Evolutionary conservation across 2,113 vertebrate species (phyloP), one percentile per base, ranked within the genome.

Genomic region (Sebastes schlegelii): DNA sequence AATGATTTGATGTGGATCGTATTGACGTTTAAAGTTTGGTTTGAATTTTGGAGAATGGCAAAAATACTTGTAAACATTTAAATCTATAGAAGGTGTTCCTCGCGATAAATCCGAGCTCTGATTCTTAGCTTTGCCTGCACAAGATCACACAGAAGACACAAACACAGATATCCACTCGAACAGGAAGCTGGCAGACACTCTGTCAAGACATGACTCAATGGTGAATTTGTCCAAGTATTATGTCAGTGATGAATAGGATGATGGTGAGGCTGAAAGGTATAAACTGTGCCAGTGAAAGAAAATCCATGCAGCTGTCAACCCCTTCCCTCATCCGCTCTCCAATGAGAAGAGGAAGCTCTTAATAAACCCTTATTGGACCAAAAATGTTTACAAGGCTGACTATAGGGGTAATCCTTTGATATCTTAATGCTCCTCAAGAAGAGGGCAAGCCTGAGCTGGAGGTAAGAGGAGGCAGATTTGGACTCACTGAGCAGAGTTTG

Each of bases 351-450:
- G 75, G 70, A 82, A 90, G 77, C 83, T 76, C 26, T 87, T 71
- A 78, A 89, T 89, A 88, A 90, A 84, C 68, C 58, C 73, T 1
- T 48, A 69, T 61, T 71, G 74, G 68, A 85, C 45, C 46, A 77
- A 84, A 77, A 87, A 83, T 79, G 83, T 90, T 86, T 68, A 71
- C 67, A 86, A 40, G n/a, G 52, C 13, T 3, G 81, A 73, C 72
- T 81, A 73, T 21, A 51, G 54, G 55, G 8, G 61, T 90, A 86
- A 93, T 89, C 84, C 68, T 81, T 90, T 88, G 85, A 88, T 91
- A 89, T 76, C 49, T 85, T 84, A 86, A 91, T 89, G 57, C 66
- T 26, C 48, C 68, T 71, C 52, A 63, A 70, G 77, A 80, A 48
- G 58, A 69, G 75, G 83, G 64, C 85, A 84, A 80, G 89, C 51